These are phyloP conservation scores for Crypturellus undulatus DNA, from an alignment of 2,113 vertebrate species.

Conservation along the genomic window DNA sequence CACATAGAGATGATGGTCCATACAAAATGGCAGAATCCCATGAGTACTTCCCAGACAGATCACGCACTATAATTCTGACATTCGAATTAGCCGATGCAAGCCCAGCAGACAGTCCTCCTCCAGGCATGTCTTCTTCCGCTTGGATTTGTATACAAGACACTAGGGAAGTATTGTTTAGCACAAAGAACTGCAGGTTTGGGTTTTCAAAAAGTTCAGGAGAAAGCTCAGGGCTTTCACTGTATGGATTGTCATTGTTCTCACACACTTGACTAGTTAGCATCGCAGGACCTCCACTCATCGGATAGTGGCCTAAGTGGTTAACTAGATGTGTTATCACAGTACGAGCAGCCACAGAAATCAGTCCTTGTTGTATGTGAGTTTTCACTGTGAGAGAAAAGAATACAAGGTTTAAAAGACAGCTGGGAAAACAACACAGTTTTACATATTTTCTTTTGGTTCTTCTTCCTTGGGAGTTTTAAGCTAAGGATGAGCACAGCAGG, in stretches of 20 bases:
- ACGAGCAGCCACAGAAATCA: conserved; percentile 95
- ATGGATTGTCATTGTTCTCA: conserved; percentile 97
- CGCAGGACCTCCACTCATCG: conserved; percentile 95
- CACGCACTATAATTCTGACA: conserved; percentile 94
- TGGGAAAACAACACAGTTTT: conserved; percentile 2
- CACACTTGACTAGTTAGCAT: conserved; percentile 97
- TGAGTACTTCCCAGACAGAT: conserved; percentile 96
- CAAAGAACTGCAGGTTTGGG: conserved; percentile 97
- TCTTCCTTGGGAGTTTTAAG: background rate
- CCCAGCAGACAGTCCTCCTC: conserved; percentile 93
- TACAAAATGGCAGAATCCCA: conserved; percentile 98
- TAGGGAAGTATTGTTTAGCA: conserved; percentile 92
- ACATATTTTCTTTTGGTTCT: background rate
- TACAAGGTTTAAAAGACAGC: background rate
- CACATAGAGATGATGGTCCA: conserved; percentile 84
- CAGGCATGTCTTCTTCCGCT: conserved; percentile 90
- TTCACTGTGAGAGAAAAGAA: conserved; percentile 85
- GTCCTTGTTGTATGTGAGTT: conserved; percentile 94
- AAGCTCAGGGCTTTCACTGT: conserved; percentile 91
- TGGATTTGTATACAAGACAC: conserved; percentile 91
- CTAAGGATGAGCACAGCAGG: background rate
- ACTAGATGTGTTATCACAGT: conserved; percentile 98
- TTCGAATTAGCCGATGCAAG: conserved; percentile 91
- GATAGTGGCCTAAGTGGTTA: conserved; percentile 97
- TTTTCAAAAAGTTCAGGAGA: conserved; percentile 96